These are phyloP conservation scores for Andrena bicolor DNA, from an alignment of 2,888 invertebrate species.

Conservation along the genomic window DNA sequence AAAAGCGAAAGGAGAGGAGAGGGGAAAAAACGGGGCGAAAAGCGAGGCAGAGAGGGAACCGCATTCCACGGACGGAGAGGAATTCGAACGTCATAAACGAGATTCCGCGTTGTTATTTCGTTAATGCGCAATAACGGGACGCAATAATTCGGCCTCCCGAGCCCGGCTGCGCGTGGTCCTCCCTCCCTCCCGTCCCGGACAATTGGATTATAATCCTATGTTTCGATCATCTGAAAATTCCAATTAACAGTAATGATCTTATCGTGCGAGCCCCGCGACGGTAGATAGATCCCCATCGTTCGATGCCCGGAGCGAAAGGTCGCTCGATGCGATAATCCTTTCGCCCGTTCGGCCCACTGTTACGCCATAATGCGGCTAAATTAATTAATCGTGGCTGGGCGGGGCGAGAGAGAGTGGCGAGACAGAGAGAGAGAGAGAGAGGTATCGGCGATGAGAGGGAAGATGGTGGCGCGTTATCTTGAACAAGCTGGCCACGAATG, in stretches of 20 bases:
- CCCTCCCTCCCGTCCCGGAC: slow-evolving; percentile 31
- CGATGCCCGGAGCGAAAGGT: slow-evolving; percentile 30
- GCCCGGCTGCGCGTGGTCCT: slow-evolving; percentile 14
- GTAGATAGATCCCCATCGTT: slow-evolving; percentile 28
- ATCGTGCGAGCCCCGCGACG: slow-evolving; percentile 44
- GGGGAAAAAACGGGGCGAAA: neutral
- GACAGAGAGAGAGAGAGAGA: neutral
- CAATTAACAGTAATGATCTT: slow-evolving; percentile 70
- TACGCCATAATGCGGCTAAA: slow-evolving; percentile 61
- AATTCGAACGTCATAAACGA: slow-evolving; percentile 54
- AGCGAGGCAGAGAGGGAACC: slow-evolving; percentile 24
- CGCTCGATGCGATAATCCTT: slow-evolving; percentile 47
- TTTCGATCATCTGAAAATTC: slow-evolving; percentile 69
- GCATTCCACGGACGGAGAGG: slow-evolving; percentile 35
- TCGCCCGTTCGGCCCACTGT: slow-evolving; percentile 32
- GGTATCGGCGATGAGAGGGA: neutral
- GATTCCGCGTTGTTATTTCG: slow-evolving; percentile 63
- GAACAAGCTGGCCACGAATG: slow-evolving; percentile 3
- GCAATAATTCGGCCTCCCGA: slow-evolving; percentile 49
- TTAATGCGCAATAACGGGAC: slow-evolving; percentile 66
- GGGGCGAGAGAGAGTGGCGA: neutral
- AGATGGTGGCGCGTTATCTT: slow-evolving; percentile 29
- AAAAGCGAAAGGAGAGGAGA: neutral
- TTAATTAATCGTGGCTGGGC: slow-evolving; percentile 62
- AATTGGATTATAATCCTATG: slow-evolving; percentile 65